Conservation (phyloP, 30 jellyfish, hydroid and myxozoan genomes). For the Pelagia noctiluca region DNA sequence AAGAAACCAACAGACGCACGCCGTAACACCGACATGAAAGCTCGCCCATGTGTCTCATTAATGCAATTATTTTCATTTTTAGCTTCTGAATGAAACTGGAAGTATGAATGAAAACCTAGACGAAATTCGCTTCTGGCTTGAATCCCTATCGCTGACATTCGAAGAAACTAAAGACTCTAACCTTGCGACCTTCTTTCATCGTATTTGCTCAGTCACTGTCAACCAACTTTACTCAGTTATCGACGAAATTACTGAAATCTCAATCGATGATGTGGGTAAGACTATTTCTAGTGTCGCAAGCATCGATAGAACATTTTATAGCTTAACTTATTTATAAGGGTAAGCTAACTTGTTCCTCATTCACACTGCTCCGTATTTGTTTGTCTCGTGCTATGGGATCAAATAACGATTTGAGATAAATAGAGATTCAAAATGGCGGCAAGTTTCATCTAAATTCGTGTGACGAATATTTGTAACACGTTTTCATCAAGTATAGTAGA, state of each 20-base stretch:
- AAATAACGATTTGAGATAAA: too few species aligned
- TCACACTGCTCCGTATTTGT: too few species aligned
- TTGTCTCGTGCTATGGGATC: too few species aligned
- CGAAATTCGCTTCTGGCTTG: conserved; percentile 43
- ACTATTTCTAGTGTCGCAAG: not conserved
- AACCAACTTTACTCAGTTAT: conserved; percentile 41
- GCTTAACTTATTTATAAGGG: too few species aligned
- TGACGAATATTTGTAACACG: too few species aligned
- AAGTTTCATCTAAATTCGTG: too few species aligned
- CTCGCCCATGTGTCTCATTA: too few species aligned
- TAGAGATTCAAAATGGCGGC: too few species aligned
- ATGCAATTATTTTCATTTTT: conserved; percentile 4
- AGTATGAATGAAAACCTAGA: conserved; percentile 17
- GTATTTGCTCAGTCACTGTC: not conserved
- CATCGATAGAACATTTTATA: not conserved
- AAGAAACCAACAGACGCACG: too few species aligned
- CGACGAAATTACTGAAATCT: conserved; percentile 32
- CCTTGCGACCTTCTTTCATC: conserved; percentile 15
- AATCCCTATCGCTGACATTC: not conserved
- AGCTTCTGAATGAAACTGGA: conserved; percentile 40
- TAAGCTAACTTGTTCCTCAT: too few species aligned
- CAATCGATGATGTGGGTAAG: not conserved
- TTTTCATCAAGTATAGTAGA: too few species aligned
- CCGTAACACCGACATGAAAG: too few species aligned
- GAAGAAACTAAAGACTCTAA: not conserved